Evolutionary conservation across 2,113 vertebrate species (phyloP).

Genomic region (Fregata magnificens): DNA sequence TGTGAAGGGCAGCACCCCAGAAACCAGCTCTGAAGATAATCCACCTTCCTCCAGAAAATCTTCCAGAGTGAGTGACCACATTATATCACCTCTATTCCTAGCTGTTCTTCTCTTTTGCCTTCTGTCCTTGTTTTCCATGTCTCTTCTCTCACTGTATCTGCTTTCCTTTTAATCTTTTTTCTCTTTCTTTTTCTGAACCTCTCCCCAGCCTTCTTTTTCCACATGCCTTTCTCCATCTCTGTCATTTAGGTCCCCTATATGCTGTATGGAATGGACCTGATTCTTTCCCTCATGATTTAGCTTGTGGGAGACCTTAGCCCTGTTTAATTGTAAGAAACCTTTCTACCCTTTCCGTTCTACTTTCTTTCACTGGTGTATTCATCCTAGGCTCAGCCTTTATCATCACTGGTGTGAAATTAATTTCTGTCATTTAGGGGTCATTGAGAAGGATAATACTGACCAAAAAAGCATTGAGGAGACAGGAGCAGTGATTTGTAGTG

Average conservation of each 20-base stretch:
- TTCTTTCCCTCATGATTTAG: not conserved
- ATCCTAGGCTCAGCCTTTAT: not conserved
- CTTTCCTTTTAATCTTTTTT: conserved; percentile 32
- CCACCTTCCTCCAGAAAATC: conserved; percentile 40
- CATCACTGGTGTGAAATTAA: not conserved
- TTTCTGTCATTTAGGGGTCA: not conserved
- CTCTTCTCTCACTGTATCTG: not conserved
- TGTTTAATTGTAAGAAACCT: not conserved
- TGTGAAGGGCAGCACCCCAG: conserved; percentile 49
- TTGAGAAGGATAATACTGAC: not conserved
- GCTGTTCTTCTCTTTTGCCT: not conserved
- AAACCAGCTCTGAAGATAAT: conserved; percentile 23
- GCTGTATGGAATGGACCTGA: not conserved
- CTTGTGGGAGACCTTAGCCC: not conserved
- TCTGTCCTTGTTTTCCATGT: conserved; percentile 14
- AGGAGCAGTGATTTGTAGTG: not conserved
- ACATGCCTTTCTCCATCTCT: not conserved
- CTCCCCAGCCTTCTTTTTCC: not conserved
- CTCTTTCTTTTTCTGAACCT: conserved; percentile 5
- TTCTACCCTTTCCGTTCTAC: not conserved
- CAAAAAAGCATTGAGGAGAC: not conserved
- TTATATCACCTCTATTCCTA: conserved; percentile 23
- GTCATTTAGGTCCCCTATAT: not conserved
- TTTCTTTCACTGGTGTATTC: not conserved
- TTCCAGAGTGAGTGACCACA: conserved; percentile 55